Evolutionary conservation across 2,113 vertebrate genomes (phyloP), one percentile per base, ranked within the genome.

Genomic region (Oreochromis spilurus): DNA sequence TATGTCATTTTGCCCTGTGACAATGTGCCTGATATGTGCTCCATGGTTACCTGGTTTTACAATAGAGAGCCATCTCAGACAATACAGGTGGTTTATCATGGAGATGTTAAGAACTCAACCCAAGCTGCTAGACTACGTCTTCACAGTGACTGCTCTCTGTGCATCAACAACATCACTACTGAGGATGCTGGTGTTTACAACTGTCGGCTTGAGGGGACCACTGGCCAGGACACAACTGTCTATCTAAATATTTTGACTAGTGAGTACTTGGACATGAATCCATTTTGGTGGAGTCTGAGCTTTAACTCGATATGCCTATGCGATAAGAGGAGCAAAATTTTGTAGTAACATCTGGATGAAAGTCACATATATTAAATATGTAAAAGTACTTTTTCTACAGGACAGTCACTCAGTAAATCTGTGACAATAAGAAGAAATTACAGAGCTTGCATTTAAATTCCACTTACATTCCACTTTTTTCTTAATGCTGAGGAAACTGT

Each of bases 11-110:
- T 93, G n/a, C 38, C 82, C 31, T 90, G 79, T 87, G 14, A 2
- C 10, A 10, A 0, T 2, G 7, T 0, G 3, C 14, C 31, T 31
- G 3, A 13, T 4, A 7, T 17, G 10, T 93, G 88, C 26, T 78
- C 70, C 14, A 2, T 0, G 0, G 3, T 79, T 17, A 0, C 0
- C 3, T 93, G 92, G 92, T 0, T 75, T 9, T 75, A 65, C 53
- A 16, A 8, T 11, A 78, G 4, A 65, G 2, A 26, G 3, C 1
- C 3, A 7, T 0, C 1, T n/a, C 0, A 0, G 0, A 2, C n/a
- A 2, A 1, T 17, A 2, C 0, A 0, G 3, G 26, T 11, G 14
- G 57, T 75, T 5, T 0, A 1, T 1, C 4, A 7, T 1, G 87
- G 85, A 45, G 21, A 29, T 1, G 21, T 90, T 6, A 0, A 0